These are phyloP conservation scores for Atlantisia rogersi DNA, from an alignment of 2,113 vertebrate genomes.

Conservation along the genomic window DNA sequence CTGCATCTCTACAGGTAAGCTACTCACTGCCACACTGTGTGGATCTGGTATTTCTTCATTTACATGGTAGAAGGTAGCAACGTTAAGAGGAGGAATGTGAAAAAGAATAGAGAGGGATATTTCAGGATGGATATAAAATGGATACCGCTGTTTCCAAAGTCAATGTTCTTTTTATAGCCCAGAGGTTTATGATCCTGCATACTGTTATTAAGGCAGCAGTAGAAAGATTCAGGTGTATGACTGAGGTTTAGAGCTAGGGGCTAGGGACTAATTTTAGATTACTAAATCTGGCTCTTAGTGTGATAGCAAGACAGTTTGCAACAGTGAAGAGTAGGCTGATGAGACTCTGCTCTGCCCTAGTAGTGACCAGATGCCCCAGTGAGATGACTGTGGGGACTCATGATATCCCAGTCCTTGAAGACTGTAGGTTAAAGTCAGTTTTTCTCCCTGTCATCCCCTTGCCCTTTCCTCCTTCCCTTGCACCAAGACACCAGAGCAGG, in stretches of 20 bases:
- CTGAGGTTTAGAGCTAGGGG: background rate
- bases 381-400: background rate
- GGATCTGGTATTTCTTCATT: background rate
- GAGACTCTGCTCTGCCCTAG: rapidly evolving
- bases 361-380: background rate
- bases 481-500: background rate
- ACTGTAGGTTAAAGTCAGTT: background rate
- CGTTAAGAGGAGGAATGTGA: background rate
- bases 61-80: background rate
- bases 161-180: background rate
- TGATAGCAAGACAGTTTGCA: background rate
- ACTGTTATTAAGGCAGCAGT: background rate
- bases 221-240: background rate
- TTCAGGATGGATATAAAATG: background rate
- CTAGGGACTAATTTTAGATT: constrained; percentile 19
- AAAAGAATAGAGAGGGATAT: background rate
- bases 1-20: background rate
- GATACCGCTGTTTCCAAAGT: background rate
- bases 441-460: background rate
- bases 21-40: background rate
- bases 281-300: background rate
- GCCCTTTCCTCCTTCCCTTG: background rate
- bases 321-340: background rate
- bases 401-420: background rate
- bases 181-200: background rate